Percentiles rank a stretch among this genome's conserved stretches.
Conservation (phyloP, 1,140 invertebrate species). For the Tribolium madens region DNA sequence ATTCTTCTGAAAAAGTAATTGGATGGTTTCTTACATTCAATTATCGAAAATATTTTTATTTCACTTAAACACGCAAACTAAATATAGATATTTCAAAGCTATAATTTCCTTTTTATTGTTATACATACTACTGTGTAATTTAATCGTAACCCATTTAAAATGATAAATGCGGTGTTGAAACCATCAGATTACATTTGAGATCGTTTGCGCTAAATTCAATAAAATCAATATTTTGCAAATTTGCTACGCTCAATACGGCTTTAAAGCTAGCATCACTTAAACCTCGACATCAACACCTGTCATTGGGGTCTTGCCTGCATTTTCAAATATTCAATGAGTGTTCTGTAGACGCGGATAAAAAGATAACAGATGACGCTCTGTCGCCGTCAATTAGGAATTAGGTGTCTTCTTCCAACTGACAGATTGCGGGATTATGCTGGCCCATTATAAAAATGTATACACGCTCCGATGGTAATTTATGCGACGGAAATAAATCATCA, state of each 20-base stretch:
- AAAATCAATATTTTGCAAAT: constrained; percentile 37
- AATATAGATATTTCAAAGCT: neutral
- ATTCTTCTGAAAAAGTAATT: too few relatives aligned
- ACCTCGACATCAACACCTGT: constrained; percentile 20
- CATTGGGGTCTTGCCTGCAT: constrained; percentile 1
- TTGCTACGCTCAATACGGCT: constrained; percentile 16
- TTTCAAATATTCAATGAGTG: constrained; percentile 39
- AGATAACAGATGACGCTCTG: constrained; percentile 43
- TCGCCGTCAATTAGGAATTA: constrained; percentile 49
- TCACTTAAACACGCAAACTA: neutral
- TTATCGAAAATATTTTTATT: neutral
- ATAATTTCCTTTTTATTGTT: neutral
- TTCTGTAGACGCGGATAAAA: constrained; percentile 38
- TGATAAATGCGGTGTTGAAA: neutral
- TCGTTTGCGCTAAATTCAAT: constrained; percentile 19
- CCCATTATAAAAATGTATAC: constrained; percentile 50
- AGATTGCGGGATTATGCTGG: constrained; percentile 45
- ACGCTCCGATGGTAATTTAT: constrained; percentile 50
- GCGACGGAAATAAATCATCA: constrained; percentile 48
- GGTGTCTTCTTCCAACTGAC: constrained; percentile 40
- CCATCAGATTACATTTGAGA: neutral
- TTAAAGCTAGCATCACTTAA: constrained; percentile 30
- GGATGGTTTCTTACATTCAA: too few relatives aligned
- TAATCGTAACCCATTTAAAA: neutral
- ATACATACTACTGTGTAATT: neutral